Evolutionary conservation across 2,888 invertebrate genomes (phyloP).

Genomic region (Ormyrus thymus): DNA sequence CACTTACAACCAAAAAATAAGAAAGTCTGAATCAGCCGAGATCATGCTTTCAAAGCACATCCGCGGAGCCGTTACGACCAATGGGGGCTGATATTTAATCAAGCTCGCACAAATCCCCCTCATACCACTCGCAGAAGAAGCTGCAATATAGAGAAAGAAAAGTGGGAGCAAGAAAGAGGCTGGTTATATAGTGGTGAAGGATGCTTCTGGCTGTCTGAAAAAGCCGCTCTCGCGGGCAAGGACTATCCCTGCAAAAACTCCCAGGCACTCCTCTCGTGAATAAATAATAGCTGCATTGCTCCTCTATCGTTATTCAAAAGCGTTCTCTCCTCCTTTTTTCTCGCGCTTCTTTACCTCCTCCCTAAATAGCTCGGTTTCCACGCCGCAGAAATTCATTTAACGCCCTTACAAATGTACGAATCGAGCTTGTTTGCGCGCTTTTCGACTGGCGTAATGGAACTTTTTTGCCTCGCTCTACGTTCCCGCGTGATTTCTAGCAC

Average conservation of each 20-base stretch:
- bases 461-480: not conserved
- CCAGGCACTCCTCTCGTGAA: constrained; percentile 43
- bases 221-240: not conserved
- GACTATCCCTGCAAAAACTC: not conserved
- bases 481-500: not conserved
- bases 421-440: too few species aligned
- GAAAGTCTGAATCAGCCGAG: not conserved
- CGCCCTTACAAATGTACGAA: too few species aligned
- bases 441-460: too few species aligned
- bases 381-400: too few species aligned
- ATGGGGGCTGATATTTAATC: not conserved
- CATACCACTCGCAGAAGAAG: not conserved
- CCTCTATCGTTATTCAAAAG: constrained; percentile 37
- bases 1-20: not conserved
- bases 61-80: too few species aligned
- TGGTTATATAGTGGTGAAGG: not conserved
- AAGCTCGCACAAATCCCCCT: not conserved
- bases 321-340: not conserved
- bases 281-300: constrained; percentile 57
- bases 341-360: not conserved
- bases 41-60: too few species aligned
- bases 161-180: not conserved
- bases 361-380: too few species aligned
- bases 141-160: not conserved
- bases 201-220: constrained; percentile 3